A percentile compares a stretch with the other conserved stretches of the same genome.
These are phyloP conservation scores for Hydra vulgaris DNA, from an alignment of 30 jellyfish, hydroid and myxozoan species.

Conservation along the genomic window DNA sequence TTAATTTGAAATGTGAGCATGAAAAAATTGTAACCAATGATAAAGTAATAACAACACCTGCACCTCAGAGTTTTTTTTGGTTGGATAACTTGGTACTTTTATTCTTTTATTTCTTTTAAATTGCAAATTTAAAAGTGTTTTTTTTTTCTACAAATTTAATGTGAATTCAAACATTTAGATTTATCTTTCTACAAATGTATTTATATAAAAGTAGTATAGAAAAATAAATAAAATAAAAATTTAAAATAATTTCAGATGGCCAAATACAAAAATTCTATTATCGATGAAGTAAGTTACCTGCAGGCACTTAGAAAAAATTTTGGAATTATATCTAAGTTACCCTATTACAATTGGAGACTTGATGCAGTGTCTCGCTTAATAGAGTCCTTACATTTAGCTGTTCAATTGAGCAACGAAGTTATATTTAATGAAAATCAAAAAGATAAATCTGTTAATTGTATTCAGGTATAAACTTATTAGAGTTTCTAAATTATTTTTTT, in stretches of 20 bases:
- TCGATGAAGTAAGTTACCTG: conserved; percentile 20
- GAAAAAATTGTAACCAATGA: background rate
- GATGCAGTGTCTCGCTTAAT: conserved; percentile 14
- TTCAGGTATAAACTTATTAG: conserved; percentile 1
- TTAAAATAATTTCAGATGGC: conserved; percentile 1
- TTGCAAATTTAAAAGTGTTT: no score
- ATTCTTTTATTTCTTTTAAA: background rate
- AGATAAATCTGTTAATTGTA: background rate
- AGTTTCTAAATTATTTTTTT: no score
- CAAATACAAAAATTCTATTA: conserved; percentile 1
- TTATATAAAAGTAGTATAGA: background rate
- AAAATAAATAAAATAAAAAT: background rate
- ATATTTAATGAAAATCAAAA: background rate
- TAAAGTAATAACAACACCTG: conserved; percentile 20
- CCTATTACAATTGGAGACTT: conserved; percentile 5
- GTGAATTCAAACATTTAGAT: no score
- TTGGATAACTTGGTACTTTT: conserved; percentile 20
- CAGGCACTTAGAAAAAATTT: conserved; percentile 7
- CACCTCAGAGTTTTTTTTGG: conserved; percentile 13
- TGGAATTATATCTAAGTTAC: background rate
- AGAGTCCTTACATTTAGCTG: conserved; percentile 10
- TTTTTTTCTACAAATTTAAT: no score
- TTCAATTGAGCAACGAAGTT: background rate
- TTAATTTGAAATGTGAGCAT: conserved; percentile 3
- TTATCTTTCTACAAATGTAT: background rate